Evolutionary conservation across 2,113 vertebrate species (phyloP).

Genomic region (Pteropus alecto): DNA sequence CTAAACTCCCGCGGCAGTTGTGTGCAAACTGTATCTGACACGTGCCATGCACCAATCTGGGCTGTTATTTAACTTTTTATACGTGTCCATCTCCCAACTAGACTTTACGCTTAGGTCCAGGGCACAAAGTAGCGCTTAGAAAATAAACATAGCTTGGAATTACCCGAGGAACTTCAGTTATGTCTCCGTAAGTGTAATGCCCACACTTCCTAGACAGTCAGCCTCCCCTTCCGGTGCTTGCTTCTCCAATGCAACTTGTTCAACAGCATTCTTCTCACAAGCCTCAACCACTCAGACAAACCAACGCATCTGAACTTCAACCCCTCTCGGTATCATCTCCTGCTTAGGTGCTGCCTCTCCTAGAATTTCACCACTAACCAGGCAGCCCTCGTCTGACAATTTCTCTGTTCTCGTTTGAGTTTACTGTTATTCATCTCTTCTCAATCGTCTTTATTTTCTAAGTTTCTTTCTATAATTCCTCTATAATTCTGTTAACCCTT

Average conservation of each 20-base stretch:
- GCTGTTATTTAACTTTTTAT: neutral
- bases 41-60: neutral
- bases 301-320: neutral
- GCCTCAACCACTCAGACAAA: neutral
- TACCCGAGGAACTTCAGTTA: neutral
- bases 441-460: neutral
- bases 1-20: accelerated
- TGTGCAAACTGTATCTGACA: neutral
- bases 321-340: too few relatives aligned
- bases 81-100: neutral
- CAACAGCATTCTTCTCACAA: neutral
- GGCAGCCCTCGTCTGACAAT: neutral
- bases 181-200: accelerated
- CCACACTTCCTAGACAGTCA: neutral
- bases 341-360: neutral
- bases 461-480: neutral
- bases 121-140: neutral
- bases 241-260: accelerated
- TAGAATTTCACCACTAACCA: neutral
- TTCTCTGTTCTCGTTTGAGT: neutral
- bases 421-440: neutral
- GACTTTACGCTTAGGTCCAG: neutral
- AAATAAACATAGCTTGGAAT: neutral
- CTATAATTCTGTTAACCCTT: neutral
- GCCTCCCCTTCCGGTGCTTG: neutral